These are phyloP conservation scores for Campylomormyrus tamandua DNA, from an alignment of 2,113 vertebrate species.

Conservation along the genomic window DNA sequence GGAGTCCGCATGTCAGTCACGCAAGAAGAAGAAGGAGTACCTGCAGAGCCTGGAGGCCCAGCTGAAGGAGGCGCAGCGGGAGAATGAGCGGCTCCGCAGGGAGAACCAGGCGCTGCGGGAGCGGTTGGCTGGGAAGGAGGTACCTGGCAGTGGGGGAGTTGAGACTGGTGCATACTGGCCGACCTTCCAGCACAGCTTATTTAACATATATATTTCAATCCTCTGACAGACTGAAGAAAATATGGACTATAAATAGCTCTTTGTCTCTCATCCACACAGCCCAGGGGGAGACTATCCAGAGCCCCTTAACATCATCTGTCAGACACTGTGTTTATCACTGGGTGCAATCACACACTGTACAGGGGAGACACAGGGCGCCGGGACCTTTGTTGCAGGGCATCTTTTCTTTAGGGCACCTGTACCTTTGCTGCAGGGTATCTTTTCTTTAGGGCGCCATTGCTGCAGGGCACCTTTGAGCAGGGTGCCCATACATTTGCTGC, in stretches of 20 bases:
- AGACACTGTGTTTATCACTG: background rate
- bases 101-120: slow-evolving; percentile 78
- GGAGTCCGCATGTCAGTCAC: slow-evolving; percentile 81
- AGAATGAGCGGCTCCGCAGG: slow-evolving; percentile 71
- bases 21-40: slow-evolving; percentile 88
- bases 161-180: background rate
- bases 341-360: background rate
- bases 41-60: slow-evolving; percentile 77
- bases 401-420: too few relatives aligned
- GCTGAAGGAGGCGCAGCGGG: slow-evolving; percentile 70
- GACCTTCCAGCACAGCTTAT: background rate
- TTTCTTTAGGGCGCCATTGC: background rate
- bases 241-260: background rate
- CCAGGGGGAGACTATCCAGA: background rate
- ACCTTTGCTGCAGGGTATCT: background rate
- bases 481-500: too few relatives aligned
- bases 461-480: too few relatives aligned
- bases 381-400: background rate
- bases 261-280: background rate
- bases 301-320: background rate
- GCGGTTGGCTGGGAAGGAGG: slow-evolving; percentile 64
- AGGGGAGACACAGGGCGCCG: background rate
- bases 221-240: background rate
- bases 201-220: background rate
- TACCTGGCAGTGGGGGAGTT: slow-evolving; percentile 32